These are phyloP conservation scores for Galleria mellonella DNA, from an alignment of 1,140 invertebrate genomes.

Conservation along the genomic window DNA sequence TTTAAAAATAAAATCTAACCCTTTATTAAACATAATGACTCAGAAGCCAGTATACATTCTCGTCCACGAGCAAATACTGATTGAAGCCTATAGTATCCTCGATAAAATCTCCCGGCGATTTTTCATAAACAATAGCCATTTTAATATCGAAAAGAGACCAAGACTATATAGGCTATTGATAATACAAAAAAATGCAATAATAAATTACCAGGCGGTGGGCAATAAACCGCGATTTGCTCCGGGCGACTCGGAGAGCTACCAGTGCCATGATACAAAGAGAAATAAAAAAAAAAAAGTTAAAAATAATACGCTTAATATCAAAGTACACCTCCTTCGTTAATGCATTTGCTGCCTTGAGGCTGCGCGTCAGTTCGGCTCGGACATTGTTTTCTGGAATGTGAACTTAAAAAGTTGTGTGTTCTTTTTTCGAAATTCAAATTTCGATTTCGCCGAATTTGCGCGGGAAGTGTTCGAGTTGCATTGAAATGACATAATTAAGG, in stretches of 20 bases:
- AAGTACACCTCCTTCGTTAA: constrained; percentile 68
- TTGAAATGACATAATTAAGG: constrained; percentile 28
- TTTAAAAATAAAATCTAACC: too few relatives aligned
- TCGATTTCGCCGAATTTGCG: constrained; percentile 31
- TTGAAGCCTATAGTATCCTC: constrained; percentile 20
- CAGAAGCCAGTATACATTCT: too few relatives aligned
- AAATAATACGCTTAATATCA: constrained; percentile 69
- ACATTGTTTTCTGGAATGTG: constrained; percentile 71
- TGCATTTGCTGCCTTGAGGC: constrained; percentile 66
- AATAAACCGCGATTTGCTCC: constrained; percentile 69
- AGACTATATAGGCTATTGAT: constrained; percentile 61
- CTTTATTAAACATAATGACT: too few relatives aligned
- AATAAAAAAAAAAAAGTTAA: constrained; percentile 41
- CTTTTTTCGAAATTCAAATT: constrained; percentile 31
- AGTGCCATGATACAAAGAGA: constrained; percentile 44
- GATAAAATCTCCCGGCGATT: constrained; percentile 58
- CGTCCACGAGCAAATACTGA: constrained; percentile 13
- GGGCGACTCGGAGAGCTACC: constrained; percentile 64
- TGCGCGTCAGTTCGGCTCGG: constrained; percentile 52
- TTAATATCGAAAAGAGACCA: constrained; percentile 65
- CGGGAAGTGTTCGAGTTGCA: constrained; percentile 18
- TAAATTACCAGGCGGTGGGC: constrained; percentile 64
- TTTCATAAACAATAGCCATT: constrained; percentile 72
- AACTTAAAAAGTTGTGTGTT: constrained; percentile 27
- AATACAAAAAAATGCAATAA: constrained; percentile 72